A percentile compares a stretch with the other conserved stretches of the same genome.
Evolutionary conservation across 2,113 vertebrate species (phyloP).

Genomic region (Channa argus): DNA sequence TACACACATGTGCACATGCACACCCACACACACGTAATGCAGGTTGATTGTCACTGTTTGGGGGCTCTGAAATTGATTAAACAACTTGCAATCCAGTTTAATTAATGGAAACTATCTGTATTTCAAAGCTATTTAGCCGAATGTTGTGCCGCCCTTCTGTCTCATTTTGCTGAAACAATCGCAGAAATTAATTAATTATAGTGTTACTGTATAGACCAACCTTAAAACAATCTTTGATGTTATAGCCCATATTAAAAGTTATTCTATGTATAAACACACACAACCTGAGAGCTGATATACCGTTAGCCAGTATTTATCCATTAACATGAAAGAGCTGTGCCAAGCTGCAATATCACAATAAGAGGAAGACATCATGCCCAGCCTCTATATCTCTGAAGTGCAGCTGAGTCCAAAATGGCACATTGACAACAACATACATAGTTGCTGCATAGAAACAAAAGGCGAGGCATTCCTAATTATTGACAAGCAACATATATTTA

Average conservation of each 20-base stretch:
- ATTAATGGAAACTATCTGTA: slow-evolving; percentile 81
- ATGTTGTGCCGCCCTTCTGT: slow-evolving; percentile 67
- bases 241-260: slow-evolving; percentile 65
- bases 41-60: slow-evolving; percentile 78
- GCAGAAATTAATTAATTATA: slow-evolving; percentile 75
- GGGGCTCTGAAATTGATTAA: slow-evolving; percentile 83
- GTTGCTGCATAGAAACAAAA: slow-evolving; percentile 80
- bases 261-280: slow-evolving; percentile 59
- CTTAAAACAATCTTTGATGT: slow-evolving; percentile 76
- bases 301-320: slow-evolving; percentile 74
- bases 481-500: slow-evolving; percentile 84
- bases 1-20: slow-evolving; percentile 1
- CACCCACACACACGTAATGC: slow-evolving; percentile 36
- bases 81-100: slow-evolving; percentile 81
- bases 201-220: slow-evolving; percentile 65
- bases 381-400: slow-evolving; percentile 81
- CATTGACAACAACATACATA: slow-evolving; percentile 82
- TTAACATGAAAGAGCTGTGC: slow-evolving; percentile 75
- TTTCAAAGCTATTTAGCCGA: slow-evolving; percentile 79
- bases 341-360: slow-evolving; percentile 76
- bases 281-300: slow-evolving; percentile 66
- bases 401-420: slow-evolving; percentile 81
- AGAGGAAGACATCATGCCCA: slow-evolving; percentile 70
- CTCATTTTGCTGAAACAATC: slow-evolving; percentile 73
- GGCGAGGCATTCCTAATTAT: slow-evolving; percentile 81